Base-by-base conservation (phyloP, 2,797 vertebrate genomes). In the Pseudochromis fuscus region DNA sequence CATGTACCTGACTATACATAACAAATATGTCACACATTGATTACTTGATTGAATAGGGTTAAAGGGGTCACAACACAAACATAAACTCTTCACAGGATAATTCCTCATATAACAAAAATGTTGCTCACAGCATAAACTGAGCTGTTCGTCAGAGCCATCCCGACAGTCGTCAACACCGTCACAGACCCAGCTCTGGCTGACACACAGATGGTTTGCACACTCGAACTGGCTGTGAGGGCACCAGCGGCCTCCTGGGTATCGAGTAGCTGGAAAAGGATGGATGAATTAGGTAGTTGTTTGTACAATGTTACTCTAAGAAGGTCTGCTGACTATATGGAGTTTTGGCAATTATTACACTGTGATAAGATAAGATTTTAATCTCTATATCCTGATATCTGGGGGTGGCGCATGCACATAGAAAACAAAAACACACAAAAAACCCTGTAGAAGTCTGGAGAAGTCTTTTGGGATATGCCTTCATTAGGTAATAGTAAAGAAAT, bases 241-340 rank as follows among this genome's bases (percentile, higher is more conserved):
- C 89, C 91, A 94, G 10, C 90, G 90, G 59, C 93, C 93, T 53
- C 91, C 92, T 59, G 93, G 93, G 87, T 57, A 94, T 65, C 93
- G 91, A 23, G 93, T 93, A 5, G 93, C 93, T 94, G 79, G 30
- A 21, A 19, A 12, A 5, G 31, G 16, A 10, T 1, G 3, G 1
- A 19, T 44, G 19, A 74, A 42, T 25, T 1, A 13, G 23, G 13
- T 23, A 48, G 18, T 9, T 30, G 15, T 50, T 63, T 31, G 23
- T 6, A 21, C 4, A 27, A 21, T 27, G 21, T 31, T 51, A 33
- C 4, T 15, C 3, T 16, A 4, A 16, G 15, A 15, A 38, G 15
- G 5, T 38, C 37, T 38, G 15, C 37, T 33, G 31, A 33, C 12
- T 33, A 33, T 12, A 2, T 3, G 2, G 11, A n/a, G 23, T 11